These are phyloP conservation scores for Mamestra brassicae DNA, from an alignment of 2,888 invertebrate genomes.

Conservation along the genomic window DNA sequence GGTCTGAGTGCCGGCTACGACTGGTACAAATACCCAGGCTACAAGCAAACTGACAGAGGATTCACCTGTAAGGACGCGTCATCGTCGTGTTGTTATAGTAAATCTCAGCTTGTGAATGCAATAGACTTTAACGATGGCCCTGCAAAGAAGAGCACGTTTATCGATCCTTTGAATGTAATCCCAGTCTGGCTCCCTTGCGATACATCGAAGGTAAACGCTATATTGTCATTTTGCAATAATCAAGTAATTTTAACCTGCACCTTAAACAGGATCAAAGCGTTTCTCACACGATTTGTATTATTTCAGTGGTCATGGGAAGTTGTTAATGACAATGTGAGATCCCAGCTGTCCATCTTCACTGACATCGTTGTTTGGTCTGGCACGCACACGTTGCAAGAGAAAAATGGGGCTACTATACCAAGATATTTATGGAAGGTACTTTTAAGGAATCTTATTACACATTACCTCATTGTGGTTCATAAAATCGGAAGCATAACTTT, in stretches of 20 bases:
- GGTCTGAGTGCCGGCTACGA: constrained; percentile 7
- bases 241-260: background rate
- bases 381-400: constrained; percentile 42
- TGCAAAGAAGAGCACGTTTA: constrained; percentile 33
- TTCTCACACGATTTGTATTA: background rate
- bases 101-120: constrained; percentile 32
- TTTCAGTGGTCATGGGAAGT: constrained; percentile 60
- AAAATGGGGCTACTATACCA: constrained; percentile 55
- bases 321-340: constrained; percentile 47
- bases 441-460: background rate
- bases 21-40: constrained; percentile 50
- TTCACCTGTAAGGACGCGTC: too few relatives aligned
- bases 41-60: too few relatives aligned
- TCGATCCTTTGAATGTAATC: constrained; percentile 64
- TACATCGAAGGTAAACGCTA: constrained; percentile 41
- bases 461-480: background rate
- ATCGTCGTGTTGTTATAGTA: constrained; percentile 56
- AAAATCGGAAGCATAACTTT: background rate
- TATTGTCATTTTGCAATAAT: background rate
- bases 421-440: constrained; percentile 71
- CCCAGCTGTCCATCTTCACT: background rate
- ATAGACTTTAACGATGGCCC: too few relatives aligned
- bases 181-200: constrained; percentile 17
- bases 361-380: constrained; percentile 58
- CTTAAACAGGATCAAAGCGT: background rate